A percentile compares a stretch with the other conserved stretches of the same genome.
These are phyloP conservation scores for Carollia perspicillata DNA, from an alignment of 2,113 vertebrate genomes.

Conservation along the genomic window DNA sequence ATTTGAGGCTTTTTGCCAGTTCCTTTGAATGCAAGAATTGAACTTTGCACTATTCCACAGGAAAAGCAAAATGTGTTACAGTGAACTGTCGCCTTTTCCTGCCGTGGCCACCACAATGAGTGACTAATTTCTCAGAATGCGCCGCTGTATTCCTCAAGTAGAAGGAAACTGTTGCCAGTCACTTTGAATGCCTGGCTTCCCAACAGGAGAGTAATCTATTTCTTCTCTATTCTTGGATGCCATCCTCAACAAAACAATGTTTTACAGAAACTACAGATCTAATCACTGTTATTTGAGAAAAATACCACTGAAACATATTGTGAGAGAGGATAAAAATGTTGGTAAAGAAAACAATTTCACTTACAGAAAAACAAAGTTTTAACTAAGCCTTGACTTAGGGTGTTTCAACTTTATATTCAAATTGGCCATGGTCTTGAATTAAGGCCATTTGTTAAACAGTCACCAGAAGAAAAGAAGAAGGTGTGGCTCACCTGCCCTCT, in stretches of 20 bases:
- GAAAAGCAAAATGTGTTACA: not conserved
- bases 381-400: not conserved
- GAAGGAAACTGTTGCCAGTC: not conserved
- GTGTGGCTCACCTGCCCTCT: not conserved
- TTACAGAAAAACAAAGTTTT: not conserved
- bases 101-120: not conserved
- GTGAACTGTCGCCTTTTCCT: not conserved
- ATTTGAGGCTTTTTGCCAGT: not conserved
- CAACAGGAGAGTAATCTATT: not conserved
- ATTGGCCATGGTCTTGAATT: not conserved
- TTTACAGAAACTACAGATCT: not conserved
- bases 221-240: not conserved
- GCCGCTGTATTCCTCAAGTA: not conserved
- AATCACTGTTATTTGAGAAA: not conserved
- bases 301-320: not conserved
- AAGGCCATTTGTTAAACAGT: not conserved
- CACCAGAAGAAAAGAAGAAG: not conserved
- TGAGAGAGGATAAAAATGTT: not conserved
- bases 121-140: not conserved
- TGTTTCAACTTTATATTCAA: not conserved
- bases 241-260: not conserved
- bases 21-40: not conserved
- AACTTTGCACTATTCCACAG: not conserved
- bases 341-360: not conserved
- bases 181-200: not conserved